phyloP scores from a whole-genome alignment of 2,113 vertebrate species.

The Callaeas wilsoni region DNA sequence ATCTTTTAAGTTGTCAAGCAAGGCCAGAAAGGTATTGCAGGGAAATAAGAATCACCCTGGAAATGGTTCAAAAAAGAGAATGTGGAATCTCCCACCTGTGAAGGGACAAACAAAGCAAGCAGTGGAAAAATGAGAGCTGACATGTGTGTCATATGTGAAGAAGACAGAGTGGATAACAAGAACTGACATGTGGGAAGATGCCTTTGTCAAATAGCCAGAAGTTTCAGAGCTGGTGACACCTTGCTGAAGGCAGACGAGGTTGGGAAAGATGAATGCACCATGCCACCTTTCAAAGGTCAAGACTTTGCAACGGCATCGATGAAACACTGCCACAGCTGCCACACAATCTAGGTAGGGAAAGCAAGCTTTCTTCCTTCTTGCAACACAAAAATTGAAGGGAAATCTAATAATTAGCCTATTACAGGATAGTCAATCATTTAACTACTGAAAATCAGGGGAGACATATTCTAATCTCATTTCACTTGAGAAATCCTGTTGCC shows the following conservation, averaged over 20 bases:
- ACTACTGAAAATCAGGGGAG: constrained; percentile 48
- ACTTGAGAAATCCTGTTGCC: constrained; percentile 39
- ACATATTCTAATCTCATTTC: constrained; percentile 50
- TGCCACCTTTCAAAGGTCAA: constrained; percentile 28
- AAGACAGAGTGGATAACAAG: constrained; percentile 37
- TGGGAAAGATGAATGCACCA: neutral
- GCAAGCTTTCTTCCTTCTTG: neutral
- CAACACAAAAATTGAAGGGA: constrained; percentile 19
- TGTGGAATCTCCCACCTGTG: constrained; percentile 6
- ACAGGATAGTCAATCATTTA: constrained; percentile 49
- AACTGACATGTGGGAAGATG: constrained; percentile 23
- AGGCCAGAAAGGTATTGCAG: neutral
- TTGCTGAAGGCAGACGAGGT: constrained; percentile 34
- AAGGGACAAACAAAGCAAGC: constrained; percentile 9
- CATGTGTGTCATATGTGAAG: neutral
- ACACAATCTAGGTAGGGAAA: neutral
- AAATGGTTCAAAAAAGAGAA: neutral
- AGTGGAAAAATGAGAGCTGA: constrained; percentile 38
- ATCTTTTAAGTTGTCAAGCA: neutral
- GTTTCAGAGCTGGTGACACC: constrained; percentile 23
- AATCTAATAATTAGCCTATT: constrained; percentile 59
- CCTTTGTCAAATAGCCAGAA: constrained; percentile 30
- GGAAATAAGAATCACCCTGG: neutral
- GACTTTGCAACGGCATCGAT: neutral
- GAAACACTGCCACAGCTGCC: neutral